Evolutionary conservation across 2,888 invertebrate species (phyloP), one percentile per base, ranked within the genome.

Genomic region (Caenorhabditis zanzibari): DNA sequence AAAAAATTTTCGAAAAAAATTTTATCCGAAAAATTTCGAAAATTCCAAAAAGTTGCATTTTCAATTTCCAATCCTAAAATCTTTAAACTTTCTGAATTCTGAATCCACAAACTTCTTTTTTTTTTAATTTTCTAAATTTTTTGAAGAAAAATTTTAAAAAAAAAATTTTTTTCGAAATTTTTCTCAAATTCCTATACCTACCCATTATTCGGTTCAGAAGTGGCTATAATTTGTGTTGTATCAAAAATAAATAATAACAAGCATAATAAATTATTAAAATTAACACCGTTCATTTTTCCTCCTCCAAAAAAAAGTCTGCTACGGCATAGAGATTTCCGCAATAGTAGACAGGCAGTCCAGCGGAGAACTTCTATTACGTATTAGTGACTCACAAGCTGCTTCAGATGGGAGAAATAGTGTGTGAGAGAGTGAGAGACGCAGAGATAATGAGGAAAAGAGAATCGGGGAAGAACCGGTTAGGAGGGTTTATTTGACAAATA

Each of bases 321-420:
- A 7, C 32, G 5, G 44, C 14, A 14, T 5, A 2, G 44, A 14
- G 16, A 44, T 14, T 0, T 12, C 44, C 44, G 16, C 10, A 0
- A 44, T 16, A n/a, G n/a, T n/a, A n/a, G n/a, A n/a, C n/a, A n/a
- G n/a, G n/a, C n/a, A n/a, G n/a, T n/a, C n/a, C n/a, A n/a, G n/a
- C n/a, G n/a, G n/a, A n/a, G n/a, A 4, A 44, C 44, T 44, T 22
- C 22, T 52, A 52, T 52, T 35, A 69, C 24, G 76, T 77, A 69
- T 69, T 69, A 69, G 76, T 77, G 76, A 77, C 52, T 77, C 76
- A 77, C 32, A 76, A 76, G 76, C 76, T 76, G 68, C 64, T 47
- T n/a, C n/a, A n/a, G n/a, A n/a, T n/a, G n/a, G n/a, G 56, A 19
- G 24, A 76, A 49, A 58, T 16, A 58, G 26, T 44, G 24, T n/a